Conservation (phyloP, 2,113 vertebrate species). For the Nansenia antarctica region DNA sequence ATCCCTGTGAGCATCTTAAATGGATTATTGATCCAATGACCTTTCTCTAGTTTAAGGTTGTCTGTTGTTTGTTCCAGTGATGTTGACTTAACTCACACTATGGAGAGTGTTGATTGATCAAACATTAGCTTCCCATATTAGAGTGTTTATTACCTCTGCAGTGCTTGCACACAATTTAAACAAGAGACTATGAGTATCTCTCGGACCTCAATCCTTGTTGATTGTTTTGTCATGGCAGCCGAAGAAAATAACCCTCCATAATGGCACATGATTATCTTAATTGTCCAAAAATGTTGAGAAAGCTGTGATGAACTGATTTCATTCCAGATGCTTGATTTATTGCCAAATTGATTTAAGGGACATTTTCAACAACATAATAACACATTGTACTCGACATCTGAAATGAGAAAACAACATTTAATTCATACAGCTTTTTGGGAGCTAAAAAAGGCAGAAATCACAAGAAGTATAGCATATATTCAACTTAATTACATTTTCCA, state of each 20-base stretch:
- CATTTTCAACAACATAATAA: conserved; percentile 52
- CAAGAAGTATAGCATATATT: conserved; percentile 42
- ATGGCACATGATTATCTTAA: conserved; percentile 21
- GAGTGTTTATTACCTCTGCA: conserved; percentile 56
- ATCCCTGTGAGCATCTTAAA: conserved; percentile 76
- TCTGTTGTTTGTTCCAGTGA: conserved; percentile 64
- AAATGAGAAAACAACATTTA: conserved; percentile 49
- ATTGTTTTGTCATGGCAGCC: background rate
- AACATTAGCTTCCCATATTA: conserved; percentile 65
- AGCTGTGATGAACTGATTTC: conserved; percentile 24
- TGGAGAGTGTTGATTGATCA: conserved; percentile 58
- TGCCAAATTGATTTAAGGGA: conserved; percentile 47
- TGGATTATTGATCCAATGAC: conserved; percentile 81
- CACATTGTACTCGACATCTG: conserved; percentile 36
- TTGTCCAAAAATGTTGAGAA: conserved; percentile 24
- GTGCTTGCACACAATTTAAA: conserved; percentile 34
- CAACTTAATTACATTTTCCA: conserved; percentile 58
- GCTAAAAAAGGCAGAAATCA: conserved; percentile 12
- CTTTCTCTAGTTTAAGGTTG: conserved; percentile 72
- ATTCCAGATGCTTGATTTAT: conserved; percentile 41
- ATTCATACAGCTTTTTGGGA: conserved; percentile 29
- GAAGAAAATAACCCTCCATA: background rate
- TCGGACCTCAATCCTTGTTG: background rate
- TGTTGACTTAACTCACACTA: conserved; percentile 64
- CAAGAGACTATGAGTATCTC: background rate